A percentile compares a stretch with the other conserved stretches of the same genome.
Evolutionary conservation across 2,888 invertebrate genomes (phyloP).

Genomic region (Crepidodera aurea): DNA sequence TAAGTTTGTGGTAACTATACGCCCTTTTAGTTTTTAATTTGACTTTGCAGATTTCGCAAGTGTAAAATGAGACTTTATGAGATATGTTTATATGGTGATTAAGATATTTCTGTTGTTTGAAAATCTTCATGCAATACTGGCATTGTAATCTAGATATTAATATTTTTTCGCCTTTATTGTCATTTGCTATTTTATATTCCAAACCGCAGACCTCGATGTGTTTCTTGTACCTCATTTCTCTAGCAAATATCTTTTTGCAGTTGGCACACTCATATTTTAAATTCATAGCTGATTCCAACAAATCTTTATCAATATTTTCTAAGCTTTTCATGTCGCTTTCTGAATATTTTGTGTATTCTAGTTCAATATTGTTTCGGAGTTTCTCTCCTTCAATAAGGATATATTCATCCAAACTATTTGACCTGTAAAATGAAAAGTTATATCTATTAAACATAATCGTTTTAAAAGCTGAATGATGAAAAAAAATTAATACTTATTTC

Average conservation of each 20-base stretch:
- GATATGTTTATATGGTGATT: conserved; percentile 26
- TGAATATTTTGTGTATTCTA: not conserved
- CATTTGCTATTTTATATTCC: conserved; percentile 1
- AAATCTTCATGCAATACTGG: conserved; percentile 15
- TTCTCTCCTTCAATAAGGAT: conserved; percentile 9
- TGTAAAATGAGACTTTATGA: not conserved
- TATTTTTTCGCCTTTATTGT: not conserved
- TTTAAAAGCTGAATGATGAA: no score
- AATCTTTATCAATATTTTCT: conserved; percentile 5
- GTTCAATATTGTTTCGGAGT: not conserved
- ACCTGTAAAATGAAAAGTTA: not conserved
- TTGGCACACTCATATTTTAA: conserved; percentile 15
- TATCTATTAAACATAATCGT: not conserved
- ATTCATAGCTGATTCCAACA: conserved; percentile 16
- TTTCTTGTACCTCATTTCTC: conserved; percentile 13
- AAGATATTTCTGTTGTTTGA: conserved; percentile 25
- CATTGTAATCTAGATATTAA: conserved; percentile 16
- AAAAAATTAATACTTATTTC: no score
- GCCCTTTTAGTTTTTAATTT: conserved; percentile 36
- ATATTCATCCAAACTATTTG: conserved; percentile 7
- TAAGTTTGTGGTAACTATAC: conserved; percentile 41
- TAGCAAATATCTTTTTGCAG: conserved; percentile 11
- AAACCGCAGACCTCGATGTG: conserved; percentile 34
- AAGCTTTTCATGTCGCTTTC: not conserved
- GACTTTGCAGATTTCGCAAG: conserved; percentile 38